Evolutionary conservation across 2,888 invertebrate genomes (phyloP), one percentile per base, ranked within the genome.

Genomic region (Diabrotica balteata): DNA sequence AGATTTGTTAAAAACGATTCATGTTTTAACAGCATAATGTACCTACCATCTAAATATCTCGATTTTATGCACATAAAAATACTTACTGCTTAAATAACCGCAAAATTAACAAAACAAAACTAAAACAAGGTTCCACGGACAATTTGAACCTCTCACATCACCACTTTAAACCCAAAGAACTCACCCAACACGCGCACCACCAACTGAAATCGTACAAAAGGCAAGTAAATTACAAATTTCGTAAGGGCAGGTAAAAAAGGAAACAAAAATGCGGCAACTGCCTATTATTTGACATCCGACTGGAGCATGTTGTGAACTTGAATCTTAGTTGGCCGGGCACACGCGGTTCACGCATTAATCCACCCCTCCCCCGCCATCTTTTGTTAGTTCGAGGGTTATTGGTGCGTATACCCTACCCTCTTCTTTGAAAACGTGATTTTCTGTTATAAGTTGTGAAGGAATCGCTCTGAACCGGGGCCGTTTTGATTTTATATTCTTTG

Each of bases 361-460:
- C 76, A 67, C 75, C 73, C 75, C 75, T 75, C 73, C 78, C 77
- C 79, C 79, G 76, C 76, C 76, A 76, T 76, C 76, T 64, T 68
- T 71, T 68, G 70, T 57, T 11, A 8, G 32, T 46, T 57, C 51
- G 47, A 44, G 58, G 61, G 55, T 62, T 59, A 62, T 62, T 61
- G 60, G 53, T 65, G 61, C 62, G 22, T 68, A 46, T 63, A 64
- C 54, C 43, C 63, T 52, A 64, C 64, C 68, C 68, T 66, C 53
- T 53, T 66, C 62, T 79, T 77, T 78, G 75, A 77, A 80, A 80
- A 80, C 76, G 75, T 76, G 80, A 80, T 80, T 80, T 66, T 80
- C 79, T 79, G 78, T 77, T 32, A 32, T 4, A 32, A 32, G 32
- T 32, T 32, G 32, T 32, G 32, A 32, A 32, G 32, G 32, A 32